Conservation (phyloP, 2,113 vertebrate species). For the Rhipidura dahli region DNA sequence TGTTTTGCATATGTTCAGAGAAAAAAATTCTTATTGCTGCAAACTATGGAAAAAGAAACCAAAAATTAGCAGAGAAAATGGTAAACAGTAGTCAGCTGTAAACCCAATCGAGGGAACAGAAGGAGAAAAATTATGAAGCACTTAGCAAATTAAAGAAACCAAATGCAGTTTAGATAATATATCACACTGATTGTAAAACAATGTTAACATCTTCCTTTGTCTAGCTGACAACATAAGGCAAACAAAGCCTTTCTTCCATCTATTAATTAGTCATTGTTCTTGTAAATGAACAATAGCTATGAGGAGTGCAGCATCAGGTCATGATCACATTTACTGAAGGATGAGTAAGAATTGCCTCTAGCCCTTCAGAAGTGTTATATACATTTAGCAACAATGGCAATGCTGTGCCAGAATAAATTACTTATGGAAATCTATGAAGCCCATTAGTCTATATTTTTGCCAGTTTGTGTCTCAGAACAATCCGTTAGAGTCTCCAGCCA, state of each 20-base stretch:
- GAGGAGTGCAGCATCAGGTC: not conserved
- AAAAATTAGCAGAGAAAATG: not conserved
- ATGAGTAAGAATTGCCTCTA: not conserved
- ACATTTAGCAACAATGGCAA: not conserved
- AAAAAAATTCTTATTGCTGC: not conserved
- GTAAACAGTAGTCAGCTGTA: not conserved
- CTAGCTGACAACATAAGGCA: not conserved
- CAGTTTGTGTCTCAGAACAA: not conserved
- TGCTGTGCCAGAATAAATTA: not conserved
- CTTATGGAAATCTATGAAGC: not conserved
- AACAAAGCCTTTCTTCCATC: not conserved
- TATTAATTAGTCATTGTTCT: not conserved
- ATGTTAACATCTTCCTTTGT: not conserved
- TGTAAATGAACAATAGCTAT: not conserved
- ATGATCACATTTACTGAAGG: not conserved
- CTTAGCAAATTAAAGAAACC: constrained; percentile 7
- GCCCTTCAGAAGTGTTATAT: not conserved
- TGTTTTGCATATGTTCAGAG: not conserved
- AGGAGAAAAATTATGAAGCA: not conserved
- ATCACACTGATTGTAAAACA: not conserved
- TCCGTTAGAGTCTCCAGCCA: not conserved
- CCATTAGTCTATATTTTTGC: not conserved
- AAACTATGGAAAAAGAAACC: not conserved
- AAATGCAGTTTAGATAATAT: not conserved
- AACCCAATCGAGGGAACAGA: not conserved